phyloP scores from a whole-genome alignment of 2,797 vertebrate species.

The Phaenicophaeus curvirostris region DNA sequence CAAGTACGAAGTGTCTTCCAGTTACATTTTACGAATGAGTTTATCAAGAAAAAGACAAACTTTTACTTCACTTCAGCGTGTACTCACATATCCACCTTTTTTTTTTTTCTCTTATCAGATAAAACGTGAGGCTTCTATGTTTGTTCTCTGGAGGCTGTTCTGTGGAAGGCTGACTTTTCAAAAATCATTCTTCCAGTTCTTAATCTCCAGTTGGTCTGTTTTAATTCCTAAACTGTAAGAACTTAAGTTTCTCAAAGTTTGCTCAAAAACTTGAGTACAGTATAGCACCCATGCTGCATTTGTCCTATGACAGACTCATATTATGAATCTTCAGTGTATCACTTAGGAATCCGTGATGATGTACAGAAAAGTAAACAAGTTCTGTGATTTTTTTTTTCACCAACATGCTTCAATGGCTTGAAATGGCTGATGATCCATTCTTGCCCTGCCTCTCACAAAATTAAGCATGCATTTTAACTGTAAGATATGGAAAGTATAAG shows the following conservation, averaged over 20 bases:
- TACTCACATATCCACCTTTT: too few relatives aligned
- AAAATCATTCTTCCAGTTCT: neutral
- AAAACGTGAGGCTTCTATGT: too few relatives aligned
- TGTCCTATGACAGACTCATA: rapidly evolving
- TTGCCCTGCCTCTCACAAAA: neutral
- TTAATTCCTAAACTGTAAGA: neutral
- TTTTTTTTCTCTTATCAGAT: neutral
- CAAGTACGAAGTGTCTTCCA: neutral
- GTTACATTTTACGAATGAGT: neutral
- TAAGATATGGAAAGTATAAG: neutral
- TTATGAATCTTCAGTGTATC: neutral
- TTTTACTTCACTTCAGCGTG: neutral
- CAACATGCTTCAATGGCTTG: neutral
- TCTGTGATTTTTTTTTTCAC: neutral
- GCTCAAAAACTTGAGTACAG: rapidly evolving
- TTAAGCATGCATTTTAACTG: neutral
- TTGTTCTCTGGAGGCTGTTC: neutral
- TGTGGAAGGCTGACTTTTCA: neutral
- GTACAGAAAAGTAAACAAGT: neutral
- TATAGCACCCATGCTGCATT: neutral
- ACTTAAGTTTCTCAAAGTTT: neutral
- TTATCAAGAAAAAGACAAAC: neutral
- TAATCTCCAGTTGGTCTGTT: neutral
- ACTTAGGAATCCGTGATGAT: neutral
- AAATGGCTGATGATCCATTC: neutral